phyloP scores from a whole-genome alignment of 2,113 vertebrate species.

The Mastomys natalensis region DNA sequence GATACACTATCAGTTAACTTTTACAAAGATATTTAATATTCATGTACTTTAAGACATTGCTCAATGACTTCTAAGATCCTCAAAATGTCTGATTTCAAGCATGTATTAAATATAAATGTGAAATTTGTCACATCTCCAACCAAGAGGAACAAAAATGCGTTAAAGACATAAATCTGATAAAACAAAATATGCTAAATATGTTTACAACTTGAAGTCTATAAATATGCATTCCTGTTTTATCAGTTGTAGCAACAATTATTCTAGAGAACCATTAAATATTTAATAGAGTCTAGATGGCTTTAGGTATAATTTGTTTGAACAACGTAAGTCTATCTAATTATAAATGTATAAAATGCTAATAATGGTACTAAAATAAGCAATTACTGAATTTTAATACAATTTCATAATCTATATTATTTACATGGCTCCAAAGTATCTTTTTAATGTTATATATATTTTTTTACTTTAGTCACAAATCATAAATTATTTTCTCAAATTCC shows the following conservation, averaged over 20 bases:
- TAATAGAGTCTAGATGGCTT: background rate
- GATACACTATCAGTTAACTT: background rate
- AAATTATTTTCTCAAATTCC: background rate
- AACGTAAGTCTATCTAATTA: background rate
- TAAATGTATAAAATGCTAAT: conserved; percentile 5
- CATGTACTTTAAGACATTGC: conserved; percentile 10
- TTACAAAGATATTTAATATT: conserved; percentile 44
- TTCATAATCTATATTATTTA: background rate
- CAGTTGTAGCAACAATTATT: background rate
- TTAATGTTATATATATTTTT: background rate
- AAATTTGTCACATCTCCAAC: conserved; percentile 28
- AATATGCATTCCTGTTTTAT: conserved; percentile 35
- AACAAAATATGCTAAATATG: conserved; percentile 3
- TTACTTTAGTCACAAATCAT: background rate
- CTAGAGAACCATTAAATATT: background rate
- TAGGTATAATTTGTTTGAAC: background rate
- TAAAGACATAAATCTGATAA: conserved; percentile 23
- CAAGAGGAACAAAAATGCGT: conserved; percentile 15
- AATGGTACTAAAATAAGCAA: background rate
- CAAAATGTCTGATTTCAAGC: conserved; percentile 2
- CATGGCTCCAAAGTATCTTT: background rate
- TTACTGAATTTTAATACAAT: background rate
- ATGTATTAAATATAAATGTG: conserved; percentile 47
- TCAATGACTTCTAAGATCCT: background rate
- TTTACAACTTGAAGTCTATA: conserved; percentile 4